Conservation (phyloP, 2,113 vertebrate genomes). For the Antigone vipio region DNA sequence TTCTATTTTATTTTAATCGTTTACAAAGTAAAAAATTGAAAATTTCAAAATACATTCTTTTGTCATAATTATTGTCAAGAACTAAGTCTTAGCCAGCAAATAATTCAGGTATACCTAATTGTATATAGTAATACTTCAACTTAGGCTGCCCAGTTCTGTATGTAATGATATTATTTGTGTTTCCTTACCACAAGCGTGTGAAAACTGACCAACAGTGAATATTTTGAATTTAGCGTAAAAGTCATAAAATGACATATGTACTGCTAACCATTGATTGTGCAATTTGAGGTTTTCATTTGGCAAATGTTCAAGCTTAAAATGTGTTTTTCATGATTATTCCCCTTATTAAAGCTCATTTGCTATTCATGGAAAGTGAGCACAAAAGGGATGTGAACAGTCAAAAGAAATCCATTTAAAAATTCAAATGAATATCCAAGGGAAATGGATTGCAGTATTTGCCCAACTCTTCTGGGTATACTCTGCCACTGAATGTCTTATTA, state of each 20-base stretch:
- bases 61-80: neutral
- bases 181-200: neutral
- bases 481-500: neutral
- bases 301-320: conserved; percentile 57
- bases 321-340: conserved; percentile 64
- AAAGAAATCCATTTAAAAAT: conserved; percentile 45
- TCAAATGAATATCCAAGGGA: conserved; percentile 44
- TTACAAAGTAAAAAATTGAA: neutral
- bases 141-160: neutral
- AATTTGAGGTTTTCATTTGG: conserved; percentile 35
- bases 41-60: neutral
- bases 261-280: neutral
- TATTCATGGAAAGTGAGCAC: conserved; percentile 50
- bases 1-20: neutral
- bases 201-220: conserved; percentile 2
- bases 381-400: conserved; percentile 45
- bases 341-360: conserved; percentile 55
- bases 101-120: neutral
- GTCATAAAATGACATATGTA: neutral
- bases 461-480: neutral
- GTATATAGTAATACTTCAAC: neutral
- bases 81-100: neutral
- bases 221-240: neutral
- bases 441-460: conserved; percentile 14
- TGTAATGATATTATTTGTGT: neutral